A percentile compares a stretch with the other conserved stretches of the same genome.
Conservation (phyloP, 2,113 vertebrate genomes). For the Cricetomys ansorgei region DNA sequence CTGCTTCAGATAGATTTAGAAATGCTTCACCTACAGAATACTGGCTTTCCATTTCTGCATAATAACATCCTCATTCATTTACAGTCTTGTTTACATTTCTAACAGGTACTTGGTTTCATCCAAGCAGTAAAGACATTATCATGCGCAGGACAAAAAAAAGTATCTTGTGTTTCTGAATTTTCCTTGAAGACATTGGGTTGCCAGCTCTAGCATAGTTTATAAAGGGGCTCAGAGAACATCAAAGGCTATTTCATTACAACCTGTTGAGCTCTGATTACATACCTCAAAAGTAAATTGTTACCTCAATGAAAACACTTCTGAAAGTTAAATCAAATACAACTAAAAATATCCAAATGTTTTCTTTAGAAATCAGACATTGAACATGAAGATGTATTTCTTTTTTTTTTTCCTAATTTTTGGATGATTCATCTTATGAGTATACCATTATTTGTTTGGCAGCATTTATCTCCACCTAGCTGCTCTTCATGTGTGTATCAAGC, state of each 20-base stretch:
- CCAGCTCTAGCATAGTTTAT: conserved; percentile 79
- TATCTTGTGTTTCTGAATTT: conserved; percentile 78
- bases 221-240: conserved; percentile 83
- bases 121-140: conserved; percentile 55
- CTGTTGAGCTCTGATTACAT: conserved; percentile 83
- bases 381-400: neutral
- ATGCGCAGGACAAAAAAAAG: conserved; percentile 63
- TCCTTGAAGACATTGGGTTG: conserved; percentile 74
- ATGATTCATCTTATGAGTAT: neutral
- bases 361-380: conserved; percentile 56
- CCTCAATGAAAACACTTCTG: conserved; percentile 74
- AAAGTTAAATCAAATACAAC: conserved; percentile 81
- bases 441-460: conserved; percentile 39
- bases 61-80: conserved; percentile 49
- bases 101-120: conserved; percentile 67
- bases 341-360: conserved; percentile 68
- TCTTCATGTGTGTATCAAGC: neutral
- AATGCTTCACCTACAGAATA: neutral
- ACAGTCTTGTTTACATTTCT: conserved; percentile 69
- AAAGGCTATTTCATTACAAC: conserved; percentile 77
- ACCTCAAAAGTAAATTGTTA: conserved; percentile 84
- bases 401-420: conserved; percentile 26
- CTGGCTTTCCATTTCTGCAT: neutral
- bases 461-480: neutral
- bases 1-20: conserved; percentile 1